These are phyloP conservation scores for Benthosema pterotum DNA, from an alignment of 2,797 vertebrate genomes.

Conservation along the genomic window DNA sequence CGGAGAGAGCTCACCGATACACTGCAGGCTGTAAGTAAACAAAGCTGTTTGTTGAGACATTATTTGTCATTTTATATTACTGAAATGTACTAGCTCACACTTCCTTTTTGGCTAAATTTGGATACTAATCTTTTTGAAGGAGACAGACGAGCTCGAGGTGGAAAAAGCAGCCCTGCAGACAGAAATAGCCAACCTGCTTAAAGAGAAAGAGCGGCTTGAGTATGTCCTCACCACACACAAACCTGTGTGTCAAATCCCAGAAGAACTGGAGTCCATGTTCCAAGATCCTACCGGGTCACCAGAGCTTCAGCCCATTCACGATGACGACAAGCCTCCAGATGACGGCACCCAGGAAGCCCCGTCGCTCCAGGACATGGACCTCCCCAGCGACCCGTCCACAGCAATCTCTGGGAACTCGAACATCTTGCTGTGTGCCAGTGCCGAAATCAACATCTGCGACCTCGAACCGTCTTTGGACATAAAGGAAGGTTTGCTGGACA, in stretches of 20 bases:
- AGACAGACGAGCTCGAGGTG: constrained; percentile 95
- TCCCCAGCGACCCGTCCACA: constrained; percentile 75
- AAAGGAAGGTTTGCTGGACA: constrained; percentile 90
- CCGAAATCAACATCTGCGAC: constrained; percentile 81
- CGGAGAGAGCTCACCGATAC: constrained; percentile 93
- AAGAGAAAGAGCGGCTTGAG: constrained; percentile 96
- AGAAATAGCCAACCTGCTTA: constrained; percentile 92
- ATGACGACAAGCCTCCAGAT: constrained; percentile 70
- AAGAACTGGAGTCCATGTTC: constrained; percentile 87
- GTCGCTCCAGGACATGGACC: constrained; percentile 81
- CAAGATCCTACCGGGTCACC: constrained; percentile 81
- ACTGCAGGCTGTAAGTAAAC: constrained; percentile 91
- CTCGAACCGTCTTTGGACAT: constrained; percentile 86
- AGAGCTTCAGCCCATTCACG: constrained; percentile 65
- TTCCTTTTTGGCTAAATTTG: constrained; percentile 48
- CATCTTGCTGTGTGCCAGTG: constrained; percentile 83
- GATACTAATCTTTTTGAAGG: constrained; percentile 77
- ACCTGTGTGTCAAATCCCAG: constrained; percentile 90
- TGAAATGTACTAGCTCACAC: constrained; percentile 25
- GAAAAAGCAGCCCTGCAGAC: constrained; percentile 91
- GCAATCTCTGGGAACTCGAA: constrained; percentile 86
- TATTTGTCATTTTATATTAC: constrained; percentile 38
- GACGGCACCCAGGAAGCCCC: constrained; percentile 74
- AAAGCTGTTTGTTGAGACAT: constrained; percentile 61
- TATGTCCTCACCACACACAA: constrained; percentile 91